Percentiles rank a stretch among this genome's conserved stretches.
Evolutionary conservation across 2,113 vertebrate species (phyloP).

Genomic region (Vanacampus margaritifer): DNA sequence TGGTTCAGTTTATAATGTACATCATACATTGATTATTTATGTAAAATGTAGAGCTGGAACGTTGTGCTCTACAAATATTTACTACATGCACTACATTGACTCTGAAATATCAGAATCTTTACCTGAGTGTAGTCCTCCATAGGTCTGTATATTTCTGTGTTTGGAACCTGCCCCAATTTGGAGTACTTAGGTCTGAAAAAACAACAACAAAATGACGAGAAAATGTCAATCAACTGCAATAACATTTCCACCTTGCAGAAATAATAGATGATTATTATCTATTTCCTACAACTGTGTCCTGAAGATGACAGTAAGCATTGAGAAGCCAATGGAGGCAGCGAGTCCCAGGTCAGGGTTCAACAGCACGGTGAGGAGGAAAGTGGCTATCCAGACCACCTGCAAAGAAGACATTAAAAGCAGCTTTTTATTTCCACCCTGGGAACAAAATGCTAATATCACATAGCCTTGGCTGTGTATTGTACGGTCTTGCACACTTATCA

Average conservation of each 20-base stretch:
- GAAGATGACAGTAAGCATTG: constrained; percentile 85
- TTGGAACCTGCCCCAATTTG: constrained; percentile 81
- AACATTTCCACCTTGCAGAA: not conserved
- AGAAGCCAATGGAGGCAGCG: constrained; percentile 77
- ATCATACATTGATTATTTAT: not conserved
- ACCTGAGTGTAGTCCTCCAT: constrained; percentile 82
- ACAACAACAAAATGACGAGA: not conserved
- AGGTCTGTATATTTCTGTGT: constrained; percentile 85
- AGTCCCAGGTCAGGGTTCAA: constrained; percentile 88
- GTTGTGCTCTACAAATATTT: not conserved
- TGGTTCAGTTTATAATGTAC: no score
- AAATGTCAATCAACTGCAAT: not conserved
- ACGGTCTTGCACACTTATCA: no score
- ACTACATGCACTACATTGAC: not conserved
- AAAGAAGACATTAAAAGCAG: not conserved
- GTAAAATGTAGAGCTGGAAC: not conserved
- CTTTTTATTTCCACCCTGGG: no score
- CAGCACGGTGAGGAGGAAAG: constrained; percentile 81
- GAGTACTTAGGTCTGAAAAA: constrained; percentile 85
- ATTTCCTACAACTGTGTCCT: constrained; percentile 85
- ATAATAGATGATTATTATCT: not conserved
- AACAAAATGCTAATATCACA: no score
- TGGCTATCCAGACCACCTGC: constrained; percentile 84
- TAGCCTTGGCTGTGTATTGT: no score
- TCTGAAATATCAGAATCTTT: constrained; percentile 30